These are phyloP conservation scores for Scylla paramamosain DNA, from an alignment of 1,140 invertebrate species.

Conservation along the genomic window DNA sequence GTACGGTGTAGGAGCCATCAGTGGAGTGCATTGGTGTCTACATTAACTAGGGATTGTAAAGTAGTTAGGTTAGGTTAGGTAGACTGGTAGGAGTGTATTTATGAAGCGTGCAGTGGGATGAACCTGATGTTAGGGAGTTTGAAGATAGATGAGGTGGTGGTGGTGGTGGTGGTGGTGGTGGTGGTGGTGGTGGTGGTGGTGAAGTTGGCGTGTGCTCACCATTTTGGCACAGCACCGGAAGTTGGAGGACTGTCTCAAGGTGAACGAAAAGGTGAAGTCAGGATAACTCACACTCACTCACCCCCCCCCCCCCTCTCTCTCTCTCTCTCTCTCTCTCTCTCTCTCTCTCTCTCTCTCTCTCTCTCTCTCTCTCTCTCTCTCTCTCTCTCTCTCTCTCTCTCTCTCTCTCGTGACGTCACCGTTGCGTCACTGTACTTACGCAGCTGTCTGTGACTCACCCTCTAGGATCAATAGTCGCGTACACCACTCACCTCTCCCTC, in stretches of 20 bases:
- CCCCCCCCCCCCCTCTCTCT: neutral
- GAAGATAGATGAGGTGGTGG: too few species aligned
- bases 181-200: neutral
- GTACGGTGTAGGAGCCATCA: too few species aligned
- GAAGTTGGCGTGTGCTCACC: neutral
- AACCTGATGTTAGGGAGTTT: neutral
- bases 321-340: conserved; percentile 35
- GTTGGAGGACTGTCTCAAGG: too few species aligned
- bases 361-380: neutral
- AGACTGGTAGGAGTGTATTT: neutral
- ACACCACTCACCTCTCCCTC: too few species aligned
- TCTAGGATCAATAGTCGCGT: too few species aligned
- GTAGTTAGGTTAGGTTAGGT: neutral
- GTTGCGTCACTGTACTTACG: too few species aligned
- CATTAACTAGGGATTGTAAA: too few species aligned
- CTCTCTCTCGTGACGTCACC: neutral
- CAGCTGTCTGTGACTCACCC: neutral
- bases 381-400: neutral
- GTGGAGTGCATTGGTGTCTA: too few species aligned
- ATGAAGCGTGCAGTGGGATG: too few species aligned
- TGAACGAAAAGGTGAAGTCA: too few species aligned
- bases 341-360: conserved; percentile 16
- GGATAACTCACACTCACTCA: neutral
- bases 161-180: neutral
- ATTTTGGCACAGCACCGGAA: too few species aligned